Evolutionary conservation across 1,140 invertebrate genomes (phyloP).

Genomic region (Trichogramma pretiosum): DNA sequence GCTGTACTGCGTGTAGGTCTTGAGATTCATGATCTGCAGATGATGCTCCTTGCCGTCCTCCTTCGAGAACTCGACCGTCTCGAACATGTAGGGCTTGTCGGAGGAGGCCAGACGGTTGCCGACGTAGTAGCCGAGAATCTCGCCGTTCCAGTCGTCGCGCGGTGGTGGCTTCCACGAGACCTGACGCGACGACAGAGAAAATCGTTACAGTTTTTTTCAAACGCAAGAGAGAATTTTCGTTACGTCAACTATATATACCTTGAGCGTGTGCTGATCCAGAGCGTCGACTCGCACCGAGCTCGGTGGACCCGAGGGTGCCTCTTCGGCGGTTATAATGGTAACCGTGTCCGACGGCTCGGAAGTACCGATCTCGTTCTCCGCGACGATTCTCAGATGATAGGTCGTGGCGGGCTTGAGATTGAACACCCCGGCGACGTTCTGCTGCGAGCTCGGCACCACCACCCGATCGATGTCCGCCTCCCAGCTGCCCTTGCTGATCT

Average conservation of each 20-base stretch:
- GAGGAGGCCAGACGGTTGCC: slow-evolving; percentile 81
- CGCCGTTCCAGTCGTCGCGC: slow-evolving; percentile 85
- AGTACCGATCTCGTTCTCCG: slow-evolving; percentile 87
- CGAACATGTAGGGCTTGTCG: slow-evolving; percentile 84
- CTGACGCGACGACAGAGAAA: slow-evolving; percentile 19
- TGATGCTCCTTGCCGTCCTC: slow-evolving; percentile 86
- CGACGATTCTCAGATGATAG: slow-evolving; percentile 86
- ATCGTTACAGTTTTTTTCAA: background rate
- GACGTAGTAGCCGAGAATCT: slow-evolving; percentile 83
- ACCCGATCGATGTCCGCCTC: slow-evolving; percentile 77
- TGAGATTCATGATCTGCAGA: slow-evolving; percentile 70
- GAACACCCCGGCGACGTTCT: slow-evolving; percentile 78
- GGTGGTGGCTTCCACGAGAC: slow-evolving; percentile 84
- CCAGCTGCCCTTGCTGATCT: slow-evolving; percentile 78
- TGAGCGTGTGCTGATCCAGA: slow-evolving; percentile 83
- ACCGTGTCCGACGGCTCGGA: slow-evolving; percentile 87
- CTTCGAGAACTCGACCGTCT: slow-evolving; percentile 85
- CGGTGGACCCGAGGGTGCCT: slow-evolving; percentile 79
- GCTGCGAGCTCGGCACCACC: slow-evolving; percentile 68
- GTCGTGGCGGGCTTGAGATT: slow-evolving; percentile 84
- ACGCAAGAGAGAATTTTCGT: background rate
- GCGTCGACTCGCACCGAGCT: slow-evolving; percentile 79
- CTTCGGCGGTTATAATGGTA: slow-evolving; percentile 89
- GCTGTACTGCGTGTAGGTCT: slow-evolving; percentile 90
- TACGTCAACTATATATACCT: slow-evolving; percentile 46